Evolutionary conservation across 2,113 vertebrate species (phyloP), one percentile per base, ranked within the genome.

Genomic region (Tringa solitaria): DNA sequence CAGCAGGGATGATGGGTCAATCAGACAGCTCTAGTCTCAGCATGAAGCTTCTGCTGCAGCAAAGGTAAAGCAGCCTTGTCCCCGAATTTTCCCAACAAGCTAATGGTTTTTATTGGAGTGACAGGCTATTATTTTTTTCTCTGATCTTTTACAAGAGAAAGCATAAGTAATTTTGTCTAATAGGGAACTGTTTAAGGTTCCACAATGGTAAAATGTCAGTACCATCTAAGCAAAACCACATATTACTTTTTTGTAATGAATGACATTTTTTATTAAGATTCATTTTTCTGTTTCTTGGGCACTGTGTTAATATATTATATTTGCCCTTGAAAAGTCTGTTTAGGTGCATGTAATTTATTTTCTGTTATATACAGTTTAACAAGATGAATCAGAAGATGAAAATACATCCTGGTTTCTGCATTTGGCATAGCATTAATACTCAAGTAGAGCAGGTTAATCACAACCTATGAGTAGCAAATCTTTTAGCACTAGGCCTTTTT

Each of bases 51-150:
- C 76, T 96, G 56, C 63, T 93, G 67, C 74, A 95, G 69, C 69
- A 97, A 95, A 97, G 86, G 94, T 85, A 95, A 96, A 94, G 79
- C 79, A 89, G 90, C 50, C 72, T 90, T 92, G 91, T 91, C 76
- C 67, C 90, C 82, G 92, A 97, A 98, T 98, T 98, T 98, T 96
- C 93, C 82, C 93, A 98, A 97, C 90, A 97, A 96, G 87, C 94
- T 98, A 97, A 98, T 96, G 95, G 78, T 70, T 94, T 92, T 96
- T 76, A 72, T 68, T 89, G 43, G 59, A 75, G 51, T 10, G 48
- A 81, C 19, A 91, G 32, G 27, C 43, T 91, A 89, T 74, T 78
- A 75, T 90, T 83, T 91, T 91, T 84, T 79, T 12, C 60, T 93
- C 39, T 96, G 87, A 84, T 97, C 60, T 95, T 94, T 70, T 81